Conservation (phyloP, 2,888 invertebrate genomes). For the Neoitamus cyanurus region DNA sequence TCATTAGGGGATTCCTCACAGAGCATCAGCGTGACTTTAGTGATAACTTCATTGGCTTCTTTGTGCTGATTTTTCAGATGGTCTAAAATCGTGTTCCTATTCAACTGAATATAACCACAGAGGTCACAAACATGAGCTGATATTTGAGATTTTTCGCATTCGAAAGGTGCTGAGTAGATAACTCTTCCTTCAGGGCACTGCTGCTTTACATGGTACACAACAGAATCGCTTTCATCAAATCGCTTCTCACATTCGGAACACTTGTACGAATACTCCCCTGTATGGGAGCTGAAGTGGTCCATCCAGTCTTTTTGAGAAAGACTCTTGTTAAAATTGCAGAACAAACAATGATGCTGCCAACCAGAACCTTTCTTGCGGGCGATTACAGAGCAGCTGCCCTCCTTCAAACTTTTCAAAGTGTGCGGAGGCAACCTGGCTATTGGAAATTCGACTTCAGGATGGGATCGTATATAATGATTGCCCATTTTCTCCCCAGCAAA, state of each 20-base stretch:
- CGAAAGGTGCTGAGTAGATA: constrained; percentile 2
- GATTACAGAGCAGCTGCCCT: neutral
- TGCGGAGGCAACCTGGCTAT: constrained; percentile 59
- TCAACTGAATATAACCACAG: constrained; percentile 80
- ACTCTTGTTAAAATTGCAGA: constrained; percentile 58
- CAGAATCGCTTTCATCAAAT: constrained; percentile 35
- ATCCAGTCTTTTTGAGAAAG: constrained; percentile 60
- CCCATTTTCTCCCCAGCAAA: constrained; percentile 64
- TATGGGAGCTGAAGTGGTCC: constrained; percentile 80
- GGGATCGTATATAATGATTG: constrained; percentile 59
- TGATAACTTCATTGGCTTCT: constrained; percentile 50
- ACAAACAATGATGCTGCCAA: constrained; percentile 58
- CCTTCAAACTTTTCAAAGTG: constrained; percentile 49
- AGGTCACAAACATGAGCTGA: constrained; percentile 75
- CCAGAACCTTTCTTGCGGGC: neutral
- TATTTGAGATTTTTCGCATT: neutral
- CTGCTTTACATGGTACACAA: constrained; percentile 53
- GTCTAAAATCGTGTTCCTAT: constrained; percentile 70
- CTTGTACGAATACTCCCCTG: constrained; percentile 78
- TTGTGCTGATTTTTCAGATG: constrained; percentile 69
- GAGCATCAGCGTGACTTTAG: constrained; percentile 53
- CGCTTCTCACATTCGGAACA: constrained; percentile 71
- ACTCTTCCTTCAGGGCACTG: constrained; percentile 6
- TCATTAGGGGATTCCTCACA: constrained; percentile 50
- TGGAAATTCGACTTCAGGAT: constrained; percentile 59